Percentiles rank a stretch among this genome's conserved stretches.
phyloP scores from a whole-genome alignment of 1,140 invertebrate species.

The Ylistrum balloti region DNA sequence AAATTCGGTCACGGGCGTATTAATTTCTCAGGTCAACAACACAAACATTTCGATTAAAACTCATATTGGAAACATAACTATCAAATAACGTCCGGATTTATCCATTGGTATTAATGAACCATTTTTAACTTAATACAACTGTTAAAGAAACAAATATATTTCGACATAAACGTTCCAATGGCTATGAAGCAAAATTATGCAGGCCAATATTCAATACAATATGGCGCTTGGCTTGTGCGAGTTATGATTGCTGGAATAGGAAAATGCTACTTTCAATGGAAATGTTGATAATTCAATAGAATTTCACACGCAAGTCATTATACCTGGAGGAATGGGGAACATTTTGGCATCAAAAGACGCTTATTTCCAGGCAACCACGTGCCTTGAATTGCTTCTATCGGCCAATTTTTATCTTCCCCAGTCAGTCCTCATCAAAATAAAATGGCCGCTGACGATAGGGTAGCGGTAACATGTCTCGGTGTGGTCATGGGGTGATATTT shows the following conservation, averaged over 20 bases:
- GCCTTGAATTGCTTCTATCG: conserved; percentile 19
- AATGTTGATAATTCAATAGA: not conserved
- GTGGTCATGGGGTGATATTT: too few relatives aligned
- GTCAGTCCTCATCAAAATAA: not conserved
- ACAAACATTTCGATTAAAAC: too few relatives aligned
- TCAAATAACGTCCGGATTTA: too few relatives aligned
- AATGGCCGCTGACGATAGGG: not conserved
- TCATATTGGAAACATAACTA: too few relatives aligned
- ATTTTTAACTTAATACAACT: too few relatives aligned
- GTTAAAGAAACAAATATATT: too few relatives aligned
- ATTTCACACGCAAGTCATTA: not conserved
- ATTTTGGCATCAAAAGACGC: conserved; percentile 38
- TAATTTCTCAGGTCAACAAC: too few relatives aligned
- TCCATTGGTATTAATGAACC: too few relatives aligned
- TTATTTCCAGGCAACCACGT: conserved; percentile 27
- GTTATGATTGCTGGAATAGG: not conserved
- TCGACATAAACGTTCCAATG: too few relatives aligned
- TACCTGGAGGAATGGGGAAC: conserved; percentile 25
- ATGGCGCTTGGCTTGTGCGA: conserved; percentile 11
- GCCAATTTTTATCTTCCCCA: conserved; percentile 17
- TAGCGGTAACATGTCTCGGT: too few relatives aligned
- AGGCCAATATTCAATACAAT: not conserved
- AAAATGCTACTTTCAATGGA: not conserved
- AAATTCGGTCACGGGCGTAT: too few relatives aligned
- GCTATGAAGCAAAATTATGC: not conserved